Evolutionary conservation across 2,113 vertebrate genomes (phyloP).

Genomic region (Sigmodon hispidus): DNA sequence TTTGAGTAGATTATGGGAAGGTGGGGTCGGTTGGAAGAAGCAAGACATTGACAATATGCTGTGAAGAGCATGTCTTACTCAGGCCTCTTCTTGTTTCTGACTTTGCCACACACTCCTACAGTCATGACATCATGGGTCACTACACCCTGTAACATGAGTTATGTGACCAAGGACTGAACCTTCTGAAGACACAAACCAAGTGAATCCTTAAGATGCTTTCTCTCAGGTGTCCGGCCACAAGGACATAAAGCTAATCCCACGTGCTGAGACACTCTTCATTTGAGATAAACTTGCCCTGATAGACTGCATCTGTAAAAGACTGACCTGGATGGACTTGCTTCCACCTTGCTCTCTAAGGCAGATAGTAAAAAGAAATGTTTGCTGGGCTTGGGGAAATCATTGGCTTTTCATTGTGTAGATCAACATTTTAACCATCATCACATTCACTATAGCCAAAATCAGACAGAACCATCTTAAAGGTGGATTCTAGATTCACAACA

Average conservation of each 20-base stretch:
- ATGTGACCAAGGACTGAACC: not conserved
- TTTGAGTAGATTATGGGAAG: not conserved
- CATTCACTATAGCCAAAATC: not conserved
- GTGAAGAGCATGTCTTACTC: not conserved
- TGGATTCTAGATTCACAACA: not conserved
- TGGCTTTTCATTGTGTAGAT: not conserved
- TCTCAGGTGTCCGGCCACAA: not conserved
- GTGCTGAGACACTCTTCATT: rapidly evolving
- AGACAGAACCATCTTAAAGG: not conserved
- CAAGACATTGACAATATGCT: not conserved
- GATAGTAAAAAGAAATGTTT: not conserved
- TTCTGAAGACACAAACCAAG: not conserved
- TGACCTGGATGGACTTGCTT: not conserved
- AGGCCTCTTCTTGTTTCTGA: not conserved
- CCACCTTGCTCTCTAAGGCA: not conserved
- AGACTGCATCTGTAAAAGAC: not conserved
- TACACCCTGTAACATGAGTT: not conserved
- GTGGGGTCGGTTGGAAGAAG: not conserved
- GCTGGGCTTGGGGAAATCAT: not conserved
- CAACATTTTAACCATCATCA: not conserved
- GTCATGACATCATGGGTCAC: not conserved
- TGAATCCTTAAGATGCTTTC: not conserved
- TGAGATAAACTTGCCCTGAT: not conserved
- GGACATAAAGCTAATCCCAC: not conserved
- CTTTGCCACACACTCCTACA: not conserved